Percentiles rank a stretch among this genome's conserved stretches.
These are phyloP conservation scores for Megaceryle alcyon DNA, from an alignment of 2,797 vertebrate species.

Conservation along the genomic window DNA sequence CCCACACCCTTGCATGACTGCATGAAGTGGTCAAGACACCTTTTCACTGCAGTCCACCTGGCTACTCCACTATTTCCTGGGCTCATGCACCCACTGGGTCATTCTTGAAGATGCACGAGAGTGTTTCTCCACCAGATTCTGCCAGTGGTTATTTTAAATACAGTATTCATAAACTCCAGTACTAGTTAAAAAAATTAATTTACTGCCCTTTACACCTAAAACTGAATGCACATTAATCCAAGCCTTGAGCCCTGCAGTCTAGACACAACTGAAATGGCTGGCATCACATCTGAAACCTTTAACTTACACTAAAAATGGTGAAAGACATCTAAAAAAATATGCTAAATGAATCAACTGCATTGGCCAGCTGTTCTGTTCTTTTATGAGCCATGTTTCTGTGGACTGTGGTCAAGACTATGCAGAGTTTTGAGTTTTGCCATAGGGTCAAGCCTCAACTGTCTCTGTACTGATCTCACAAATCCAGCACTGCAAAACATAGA, in stretches of 20 bases:
- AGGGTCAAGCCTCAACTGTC: neutral
- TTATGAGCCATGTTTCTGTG: neutral
- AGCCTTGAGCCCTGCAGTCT: neutral
- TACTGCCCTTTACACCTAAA: neutral
- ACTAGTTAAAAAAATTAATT: neutral
- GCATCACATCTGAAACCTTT: neutral
- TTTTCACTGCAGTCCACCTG: neutral
- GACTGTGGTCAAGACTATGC: neutral
- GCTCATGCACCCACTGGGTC: neutral
- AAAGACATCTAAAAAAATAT: neutral
- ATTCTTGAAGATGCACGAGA: neutral
- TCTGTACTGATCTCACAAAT: neutral
- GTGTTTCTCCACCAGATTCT: neutral
- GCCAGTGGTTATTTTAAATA: neutral
- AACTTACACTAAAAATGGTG: neutral
- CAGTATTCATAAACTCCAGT: neutral
- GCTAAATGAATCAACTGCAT: neutral
- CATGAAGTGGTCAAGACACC: neutral
- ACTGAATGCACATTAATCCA: neutral
- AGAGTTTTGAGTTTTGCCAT: neutral
- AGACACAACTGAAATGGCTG: neutral
- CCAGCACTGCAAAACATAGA: neutral
- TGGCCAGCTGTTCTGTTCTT: neutral
- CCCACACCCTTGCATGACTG: neutral
- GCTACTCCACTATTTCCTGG: neutral